A percentile compares a stretch with the other conserved stretches of the same genome.
These are phyloP conservation scores for Sturmia bella DNA, from an alignment of 2,888 invertebrate genomes.

Conservation along the genomic window DNA sequence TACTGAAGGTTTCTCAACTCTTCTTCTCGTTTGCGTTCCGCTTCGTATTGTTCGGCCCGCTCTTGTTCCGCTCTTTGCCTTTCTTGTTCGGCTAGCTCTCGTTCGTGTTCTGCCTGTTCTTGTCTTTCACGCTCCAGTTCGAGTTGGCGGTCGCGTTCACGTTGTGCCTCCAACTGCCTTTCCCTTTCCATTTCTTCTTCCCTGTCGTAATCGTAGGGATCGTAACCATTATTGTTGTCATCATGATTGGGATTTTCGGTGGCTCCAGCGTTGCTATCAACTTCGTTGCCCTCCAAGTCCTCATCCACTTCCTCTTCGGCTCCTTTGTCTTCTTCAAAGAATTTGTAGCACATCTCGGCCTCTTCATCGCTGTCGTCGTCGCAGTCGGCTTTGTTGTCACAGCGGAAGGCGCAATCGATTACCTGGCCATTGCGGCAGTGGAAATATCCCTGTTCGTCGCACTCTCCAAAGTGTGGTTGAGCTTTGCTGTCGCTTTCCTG, in stretches of 20 bases:
- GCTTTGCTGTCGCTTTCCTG: not conserved
- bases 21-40: slow-evolving; percentile 30
- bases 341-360: slow-evolving; percentile 37
- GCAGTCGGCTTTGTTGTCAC: slow-evolving; percentile 51
- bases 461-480: slow-evolving; percentile 21
- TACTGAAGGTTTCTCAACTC: slow-evolving; percentile 33
- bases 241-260: slow-evolving; percentile 31
- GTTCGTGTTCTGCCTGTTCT: slow-evolving; percentile 36
- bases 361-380: slow-evolving; percentile 54
- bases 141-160: slow-evolving; percentile 41
- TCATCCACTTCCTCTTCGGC: slow-evolving; percentile 10
- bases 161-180: slow-evolving; percentile 43
- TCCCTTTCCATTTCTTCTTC: slow-evolving; percentile 55
- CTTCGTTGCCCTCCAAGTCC: slow-evolving; percentile 8
- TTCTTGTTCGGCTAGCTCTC: slow-evolving; percentile 39
- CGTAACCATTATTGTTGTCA: slow-evolving; percentile 35
- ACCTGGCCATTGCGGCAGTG: slow-evolving; percentile 85
- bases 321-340: slow-evolving; percentile 36
- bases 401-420: slow-evolving; percentile 82
- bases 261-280: not conserved
- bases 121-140: slow-evolving; percentile 43
- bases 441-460: slow-evolving; percentile 82
- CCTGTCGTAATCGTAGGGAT: slow-evolving; percentile 45
- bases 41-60: slow-evolving; percentile 31
- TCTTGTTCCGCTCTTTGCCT: slow-evolving; percentile 46